Percentiles rank a stretch among this genome's conserved stretches.
These are phyloP conservation scores for Pampus argenteus DNA, from an alignment of 2,797 vertebrate species.

Conservation along the genomic window DNA sequence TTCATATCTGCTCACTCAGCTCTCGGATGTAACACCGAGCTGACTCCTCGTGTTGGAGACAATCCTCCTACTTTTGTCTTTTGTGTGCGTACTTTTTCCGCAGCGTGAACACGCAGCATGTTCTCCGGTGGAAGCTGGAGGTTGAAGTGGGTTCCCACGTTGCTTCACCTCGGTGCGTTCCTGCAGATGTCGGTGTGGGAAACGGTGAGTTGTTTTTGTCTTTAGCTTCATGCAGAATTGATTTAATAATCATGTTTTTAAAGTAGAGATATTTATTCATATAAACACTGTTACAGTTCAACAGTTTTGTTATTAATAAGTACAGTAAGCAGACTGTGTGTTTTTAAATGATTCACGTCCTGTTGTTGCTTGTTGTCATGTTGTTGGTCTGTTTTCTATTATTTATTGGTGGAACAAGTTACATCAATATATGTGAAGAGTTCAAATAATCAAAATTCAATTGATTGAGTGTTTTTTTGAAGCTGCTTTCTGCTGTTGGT, in stretches of 20 bases:
- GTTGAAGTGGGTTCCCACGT: constrained; percentile 14
- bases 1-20: background rate
- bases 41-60: background rate
- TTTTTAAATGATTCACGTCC: background rate
- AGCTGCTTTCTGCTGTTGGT: background rate
- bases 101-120: background rate
- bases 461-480: no score
- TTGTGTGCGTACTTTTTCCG: background rate
- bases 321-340: no score
- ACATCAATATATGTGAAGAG: no score
- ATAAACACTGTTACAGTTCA: background rate
- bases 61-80: constrained; percentile 2
- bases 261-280: background rate
- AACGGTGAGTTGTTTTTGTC: constrained; percentile 70
- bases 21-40: background rate
- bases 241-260: background rate
- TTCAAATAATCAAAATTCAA: no score
- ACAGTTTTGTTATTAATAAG: no score
- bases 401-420: no score
- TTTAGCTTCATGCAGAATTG: no score
- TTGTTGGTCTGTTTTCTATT: background rate
- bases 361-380: background rate
- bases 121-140: constrained; percentile 13
- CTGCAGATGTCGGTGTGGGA: constrained; percentile 55
- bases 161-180: constrained; percentile 35